A percentile compares a stretch with the other conserved stretches of the same genome.
These are phyloP conservation scores for Corynorhinus townsendii DNA, from an alignment of 2,113 vertebrate genomes.

Conservation along the genomic window DNA sequence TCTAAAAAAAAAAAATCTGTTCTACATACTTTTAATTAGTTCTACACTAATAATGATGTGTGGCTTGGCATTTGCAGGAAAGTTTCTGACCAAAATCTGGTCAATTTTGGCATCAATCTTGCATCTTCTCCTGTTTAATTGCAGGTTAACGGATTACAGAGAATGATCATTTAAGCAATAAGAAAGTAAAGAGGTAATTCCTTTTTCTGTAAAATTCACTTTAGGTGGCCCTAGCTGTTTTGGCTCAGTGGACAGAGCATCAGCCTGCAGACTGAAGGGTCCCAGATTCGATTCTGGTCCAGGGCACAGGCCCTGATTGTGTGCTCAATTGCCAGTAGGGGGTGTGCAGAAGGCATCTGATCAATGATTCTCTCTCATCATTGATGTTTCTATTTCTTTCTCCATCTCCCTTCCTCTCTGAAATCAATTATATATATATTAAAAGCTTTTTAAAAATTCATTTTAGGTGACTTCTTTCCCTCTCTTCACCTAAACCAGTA, in stretches of 20 bases:
- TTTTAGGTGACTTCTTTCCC: not conserved
- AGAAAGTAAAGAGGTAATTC: not conserved
- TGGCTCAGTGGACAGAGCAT: too few species aligned
- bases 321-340: too few species aligned
- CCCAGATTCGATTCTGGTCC: too few species aligned
- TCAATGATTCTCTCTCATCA: too few species aligned
- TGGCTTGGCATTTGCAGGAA: not conserved
- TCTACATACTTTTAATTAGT: not conserved
- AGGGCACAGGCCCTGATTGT: too few species aligned
- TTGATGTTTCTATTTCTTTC: too few species aligned
- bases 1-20: not conserved
- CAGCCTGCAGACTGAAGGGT: too few species aligned
- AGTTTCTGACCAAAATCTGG: not conserved
- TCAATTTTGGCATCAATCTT: not conserved
- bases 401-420: too few species aligned
- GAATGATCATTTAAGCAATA: not conserved
- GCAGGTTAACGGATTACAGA: not conserved
- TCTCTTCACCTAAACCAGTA: not conserved
- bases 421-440: too few species aligned
- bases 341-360: too few species aligned
- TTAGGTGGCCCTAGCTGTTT: too few species aligned
- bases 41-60: not conserved
- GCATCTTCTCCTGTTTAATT: not conserved
- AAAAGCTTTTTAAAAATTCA: not conserved
- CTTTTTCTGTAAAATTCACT: not conserved